Evolutionary conservation across 2,888 invertebrate species (phyloP).

Genomic region (Drosophila austrosaltans): DNA sequence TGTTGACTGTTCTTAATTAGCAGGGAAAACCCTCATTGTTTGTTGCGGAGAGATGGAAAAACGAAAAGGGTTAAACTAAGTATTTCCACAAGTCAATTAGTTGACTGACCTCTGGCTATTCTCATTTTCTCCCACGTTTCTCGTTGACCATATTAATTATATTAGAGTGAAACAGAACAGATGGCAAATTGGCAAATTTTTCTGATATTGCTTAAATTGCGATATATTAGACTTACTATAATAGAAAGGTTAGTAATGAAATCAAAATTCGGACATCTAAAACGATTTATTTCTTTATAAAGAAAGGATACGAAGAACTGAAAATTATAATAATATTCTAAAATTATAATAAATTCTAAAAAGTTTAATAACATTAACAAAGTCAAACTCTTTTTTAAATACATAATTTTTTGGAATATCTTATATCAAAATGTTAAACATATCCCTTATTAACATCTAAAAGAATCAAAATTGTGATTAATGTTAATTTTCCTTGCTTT

Average conservation of each 20-base stretch:
- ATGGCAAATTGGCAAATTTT: conserved; percentile 8
- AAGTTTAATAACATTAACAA: background rate
- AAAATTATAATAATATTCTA: no score
- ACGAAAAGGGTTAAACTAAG: conserved; percentile 43
- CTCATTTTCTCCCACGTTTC: conserved; percentile 26
- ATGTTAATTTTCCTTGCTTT: conserved; percentile 21
- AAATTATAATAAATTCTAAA: no score
- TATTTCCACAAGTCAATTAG: conserved; percentile 65
- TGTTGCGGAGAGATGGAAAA: conserved; percentile 16
- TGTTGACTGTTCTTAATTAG: conserved; percentile 49
- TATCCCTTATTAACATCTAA: background rate
- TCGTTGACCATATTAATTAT: conserved; percentile 9
- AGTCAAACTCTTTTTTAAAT: background rate
- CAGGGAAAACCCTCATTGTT: conserved; percentile 39
- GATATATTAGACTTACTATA: conserved; percentile 34
- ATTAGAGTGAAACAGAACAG: conserved; percentile 4
- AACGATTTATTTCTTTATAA: no score
- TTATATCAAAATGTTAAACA: background rate
- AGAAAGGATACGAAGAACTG: no score
- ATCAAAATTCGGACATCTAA: no score
- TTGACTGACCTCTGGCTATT: conserved; percentile 52
- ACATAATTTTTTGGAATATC: background rate
- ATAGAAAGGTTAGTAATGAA: background rate
- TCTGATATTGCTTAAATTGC: conserved; percentile 39
- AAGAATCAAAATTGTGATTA: conserved; percentile 29